phyloP scores from a whole-genome alignment of 2,113 vertebrate species.

The Myxocyprinus asiaticus region DNA sequence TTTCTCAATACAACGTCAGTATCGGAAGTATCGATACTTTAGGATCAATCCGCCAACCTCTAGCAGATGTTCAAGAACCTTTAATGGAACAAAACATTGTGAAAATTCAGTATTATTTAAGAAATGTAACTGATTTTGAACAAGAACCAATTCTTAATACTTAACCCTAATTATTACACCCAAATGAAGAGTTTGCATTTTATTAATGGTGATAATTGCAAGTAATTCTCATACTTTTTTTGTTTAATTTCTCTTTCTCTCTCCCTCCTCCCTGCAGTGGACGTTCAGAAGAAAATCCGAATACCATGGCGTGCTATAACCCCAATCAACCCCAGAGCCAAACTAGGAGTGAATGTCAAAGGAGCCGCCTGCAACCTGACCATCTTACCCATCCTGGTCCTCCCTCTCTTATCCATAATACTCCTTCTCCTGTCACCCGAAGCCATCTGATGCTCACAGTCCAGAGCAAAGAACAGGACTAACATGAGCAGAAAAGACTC shows the following conservation, averaged over 20 bases:
- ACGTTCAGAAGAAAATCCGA: neutral
- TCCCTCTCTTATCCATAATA: conserved; percentile 22
- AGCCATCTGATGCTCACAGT: conserved; percentile 11
- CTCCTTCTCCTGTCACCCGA: neutral
- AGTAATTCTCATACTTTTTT: neutral
- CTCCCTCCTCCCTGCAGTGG: neutral
- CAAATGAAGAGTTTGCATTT: too few species aligned
- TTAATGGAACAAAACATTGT: too few species aligned
- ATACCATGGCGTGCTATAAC: neutral
- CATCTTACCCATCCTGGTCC: neutral
- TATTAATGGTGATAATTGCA: neutral
- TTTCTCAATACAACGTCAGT: too few species aligned
- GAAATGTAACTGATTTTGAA: too few species aligned
- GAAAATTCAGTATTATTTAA: too few species aligned
- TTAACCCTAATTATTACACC: too few species aligned
- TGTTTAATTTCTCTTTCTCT: neutral
- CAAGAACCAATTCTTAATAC: too few species aligned
- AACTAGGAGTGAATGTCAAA: neutral
- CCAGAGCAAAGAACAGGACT: neutral
- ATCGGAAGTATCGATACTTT: too few species aligned
- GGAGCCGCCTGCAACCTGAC: neutral
- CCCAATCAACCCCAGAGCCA: neutral
- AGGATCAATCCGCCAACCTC: too few species aligned
- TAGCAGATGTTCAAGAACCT: too few species aligned
- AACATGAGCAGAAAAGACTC: neutral